These are phyloP conservation scores for Caenorhabditis wallacei DNA, from an alignment of 2,888 invertebrate species.

Conservation along the genomic window DNA sequence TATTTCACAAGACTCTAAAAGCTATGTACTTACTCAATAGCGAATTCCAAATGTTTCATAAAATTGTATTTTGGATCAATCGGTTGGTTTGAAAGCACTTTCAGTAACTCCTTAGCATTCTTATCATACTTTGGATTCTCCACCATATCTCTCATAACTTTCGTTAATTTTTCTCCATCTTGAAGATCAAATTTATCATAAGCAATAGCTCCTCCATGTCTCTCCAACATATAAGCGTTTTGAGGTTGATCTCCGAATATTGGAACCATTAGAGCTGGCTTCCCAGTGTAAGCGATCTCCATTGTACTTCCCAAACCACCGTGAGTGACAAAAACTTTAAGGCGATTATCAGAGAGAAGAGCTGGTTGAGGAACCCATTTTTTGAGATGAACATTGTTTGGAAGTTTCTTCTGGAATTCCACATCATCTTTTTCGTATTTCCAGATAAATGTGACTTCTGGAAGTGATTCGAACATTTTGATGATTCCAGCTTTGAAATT, in stretches of 20 bases:
- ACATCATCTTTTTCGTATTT: slow-evolving; percentile 50
- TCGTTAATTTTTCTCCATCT: slow-evolving; percentile 31
- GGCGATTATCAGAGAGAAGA: slow-evolving; percentile 35
- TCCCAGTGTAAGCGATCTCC: slow-evolving; percentile 46
- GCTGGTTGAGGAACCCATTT: slow-evolving; percentile 47
- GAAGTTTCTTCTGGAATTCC: slow-evolving; percentile 38
- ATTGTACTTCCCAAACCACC: slow-evolving; percentile 50
- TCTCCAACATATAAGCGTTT: slow-evolving; percentile 44
- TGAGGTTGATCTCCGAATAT: slow-evolving; percentile 48
- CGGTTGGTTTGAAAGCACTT: slow-evolving; percentile 46
- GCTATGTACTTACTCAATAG: slow-evolving; percentile 45
- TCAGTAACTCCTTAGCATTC: slow-evolving; percentile 21
- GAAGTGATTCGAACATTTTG: slow-evolving; percentile 45
- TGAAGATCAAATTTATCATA: slow-evolving; percentile 43
- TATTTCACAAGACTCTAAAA: neutral
- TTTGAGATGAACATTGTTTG: slow-evolving; percentile 43
- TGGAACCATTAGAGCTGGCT: slow-evolving; percentile 47
- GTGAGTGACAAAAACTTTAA: slow-evolving; percentile 48
- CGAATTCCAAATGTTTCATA: slow-evolving; percentile 52
- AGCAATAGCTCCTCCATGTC: slow-evolving; percentile 58
- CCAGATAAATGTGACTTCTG: slow-evolving; percentile 53
- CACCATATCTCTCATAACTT: slow-evolving; percentile 23
- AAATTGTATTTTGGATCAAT: slow-evolving; percentile 48
- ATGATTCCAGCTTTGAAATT: slow-evolving; percentile 42
- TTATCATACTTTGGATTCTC: slow-evolving; percentile 32